Conservation (phyloP, 2,113 vertebrate genomes). For the Calidris pugnax region DNA sequence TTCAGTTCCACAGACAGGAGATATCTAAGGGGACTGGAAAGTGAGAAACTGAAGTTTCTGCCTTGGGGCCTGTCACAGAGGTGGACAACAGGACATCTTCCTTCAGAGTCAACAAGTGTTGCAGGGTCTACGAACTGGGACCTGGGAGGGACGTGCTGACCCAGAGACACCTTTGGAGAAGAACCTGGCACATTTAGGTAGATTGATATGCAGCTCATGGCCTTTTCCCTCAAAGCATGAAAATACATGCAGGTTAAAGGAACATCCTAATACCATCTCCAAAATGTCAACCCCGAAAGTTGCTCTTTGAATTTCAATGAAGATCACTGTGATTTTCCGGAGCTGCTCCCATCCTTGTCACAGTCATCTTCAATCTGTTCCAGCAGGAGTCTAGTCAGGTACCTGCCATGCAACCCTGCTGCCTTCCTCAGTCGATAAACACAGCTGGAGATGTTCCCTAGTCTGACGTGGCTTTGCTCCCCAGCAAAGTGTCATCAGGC, state of each 20-base stretch:
- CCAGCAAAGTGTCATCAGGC: not conserved
- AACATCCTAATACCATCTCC: not conserved
- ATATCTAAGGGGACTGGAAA: not conserved
- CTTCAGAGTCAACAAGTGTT: not conserved
- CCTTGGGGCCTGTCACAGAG: not conserved
- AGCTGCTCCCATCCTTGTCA: not conserved
- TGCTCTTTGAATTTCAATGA: not conserved
- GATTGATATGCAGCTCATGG: not conserved
- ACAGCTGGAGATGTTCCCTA: not conserved
- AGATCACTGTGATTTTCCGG: not conserved
- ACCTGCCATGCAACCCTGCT: not conserved
- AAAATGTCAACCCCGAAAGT: not conserved
- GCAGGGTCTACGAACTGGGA: accelerated
- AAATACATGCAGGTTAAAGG: not conserved
- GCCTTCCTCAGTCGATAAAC: accelerated
- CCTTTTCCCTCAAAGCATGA: not conserved
- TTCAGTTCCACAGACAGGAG: not conserved
- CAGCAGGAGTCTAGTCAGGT: not conserved
- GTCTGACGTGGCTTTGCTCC: not conserved
- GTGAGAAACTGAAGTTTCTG: not conserved
- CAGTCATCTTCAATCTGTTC: not conserved
- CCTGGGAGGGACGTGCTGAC: not conserved
- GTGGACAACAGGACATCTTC: not conserved
- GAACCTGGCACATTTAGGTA: not conserved
- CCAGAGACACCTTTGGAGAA: not conserved